Conservation (phyloP, 1,140 invertebrate genomes). For the Globodera ellingtonae region DNA sequence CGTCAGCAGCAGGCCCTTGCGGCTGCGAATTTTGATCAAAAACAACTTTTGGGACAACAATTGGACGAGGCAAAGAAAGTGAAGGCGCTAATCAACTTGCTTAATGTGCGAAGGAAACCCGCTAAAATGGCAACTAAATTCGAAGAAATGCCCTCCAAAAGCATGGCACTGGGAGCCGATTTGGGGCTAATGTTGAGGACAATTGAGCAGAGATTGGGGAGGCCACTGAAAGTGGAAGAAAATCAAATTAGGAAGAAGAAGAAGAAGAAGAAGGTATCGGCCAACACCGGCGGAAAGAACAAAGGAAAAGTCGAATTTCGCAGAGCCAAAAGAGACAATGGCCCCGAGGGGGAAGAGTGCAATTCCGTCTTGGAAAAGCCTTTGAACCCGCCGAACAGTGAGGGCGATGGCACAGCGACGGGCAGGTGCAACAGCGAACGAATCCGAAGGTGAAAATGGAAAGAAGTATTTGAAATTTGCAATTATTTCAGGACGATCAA, state of each 20-base stretch:
- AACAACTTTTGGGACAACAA: not conserved
- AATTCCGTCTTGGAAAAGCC: not conserved
- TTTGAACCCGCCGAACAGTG: constrained; percentile 1
- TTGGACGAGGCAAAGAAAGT: constrained; percentile 4
- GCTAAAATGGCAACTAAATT: not conserved
- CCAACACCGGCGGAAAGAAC: not conserved
- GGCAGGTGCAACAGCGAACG: constrained; percentile 26
- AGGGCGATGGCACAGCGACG: not conserved
- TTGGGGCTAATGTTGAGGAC: not conserved
- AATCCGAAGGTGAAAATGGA: not conserved
- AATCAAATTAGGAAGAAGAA: not conserved
- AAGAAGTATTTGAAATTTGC: not conserved
- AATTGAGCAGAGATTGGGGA: not conserved
- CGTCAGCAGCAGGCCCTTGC: not conserved
- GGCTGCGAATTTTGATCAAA: not conserved
- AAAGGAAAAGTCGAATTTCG: not conserved
- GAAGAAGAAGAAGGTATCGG: not conserved
- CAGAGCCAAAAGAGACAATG: not conserved
- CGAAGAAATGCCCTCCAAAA: not conserved
- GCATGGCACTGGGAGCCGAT: not conserved
- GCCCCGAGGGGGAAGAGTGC: not conserved
- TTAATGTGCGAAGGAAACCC: constrained; percentile 3
- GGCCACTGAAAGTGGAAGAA: not conserved
- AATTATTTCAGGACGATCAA: not conserved
- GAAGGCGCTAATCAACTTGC: not conserved